Evolutionary conservation across 2,888 invertebrate genomes (phyloP), one percentile per base, ranked within the genome.

Genomic region (Steinernema carpocapsae): DNA sequence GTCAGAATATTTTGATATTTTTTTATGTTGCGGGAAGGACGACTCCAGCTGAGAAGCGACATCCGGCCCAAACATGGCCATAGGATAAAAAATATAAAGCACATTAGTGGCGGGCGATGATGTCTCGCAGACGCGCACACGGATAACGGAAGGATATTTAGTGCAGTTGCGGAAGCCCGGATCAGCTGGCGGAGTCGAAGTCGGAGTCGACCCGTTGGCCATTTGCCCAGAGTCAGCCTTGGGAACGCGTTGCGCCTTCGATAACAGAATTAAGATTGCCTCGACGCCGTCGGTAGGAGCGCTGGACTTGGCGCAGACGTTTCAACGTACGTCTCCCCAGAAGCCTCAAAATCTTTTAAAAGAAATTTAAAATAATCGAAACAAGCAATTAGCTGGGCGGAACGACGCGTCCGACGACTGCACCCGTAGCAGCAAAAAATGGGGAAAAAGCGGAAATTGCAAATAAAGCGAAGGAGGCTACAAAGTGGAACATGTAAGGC

Each of bases 221-320:
- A 29, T 64, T 64, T 64, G 64, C 64, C 22, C 64, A 14, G 64
- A 10, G 64, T 64, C 17, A 6, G 32, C 14, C 32, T 32, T 32
- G 32, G 29, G 64, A 29, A 64, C 64, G 64, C 64, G 64, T 64
- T 32, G 12, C 64, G 64, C 64, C 26, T 32, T 19, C 26, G 37
- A 64, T 64, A 64, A 64, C 64, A 64, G 26, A 64, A 64, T 64
- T 64, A 64, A 64, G 64, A 64, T 64, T 64, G 32, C 37, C 37
- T 64, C 64, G 64, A 6, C 64, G 32, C 32, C 29, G 37, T 37
- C 37, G 37, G 3, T 37, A 37, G 37, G 37, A 37, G 37, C 37
- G 37, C 37, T 37, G 37, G 37, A 37, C 37, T 37, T 10, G 37
- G 37, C 37, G 4, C 4, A 10, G 37, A 37, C 3, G 37, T 37